Percentiles rank a stretch among this genome's conserved stretches.
These are phyloP conservation scores for Rhagoletis pomonella DNA, from an alignment of 1,140 invertebrate species.

Conservation along the genomic window DNA sequence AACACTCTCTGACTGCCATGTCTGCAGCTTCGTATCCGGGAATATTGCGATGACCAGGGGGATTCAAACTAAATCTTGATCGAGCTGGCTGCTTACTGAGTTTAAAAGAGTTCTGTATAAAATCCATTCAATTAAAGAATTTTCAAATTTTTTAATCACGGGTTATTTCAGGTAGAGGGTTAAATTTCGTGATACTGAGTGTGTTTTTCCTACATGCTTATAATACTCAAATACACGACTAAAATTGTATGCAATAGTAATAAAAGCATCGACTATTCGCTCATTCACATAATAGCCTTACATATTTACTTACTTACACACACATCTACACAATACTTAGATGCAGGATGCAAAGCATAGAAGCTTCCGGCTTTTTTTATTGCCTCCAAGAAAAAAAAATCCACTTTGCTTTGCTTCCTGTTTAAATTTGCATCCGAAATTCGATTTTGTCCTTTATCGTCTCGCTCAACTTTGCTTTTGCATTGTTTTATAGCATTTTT, in stretches of 20 bases:
- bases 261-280: neutral
- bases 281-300: neutral
- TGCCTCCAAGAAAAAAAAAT: neutral
- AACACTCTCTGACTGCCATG: no score
- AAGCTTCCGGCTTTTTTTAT: conserved; percentile 25
- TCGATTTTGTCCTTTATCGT: conserved; percentile 50
- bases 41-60: no score
- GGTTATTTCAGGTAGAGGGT: no score
- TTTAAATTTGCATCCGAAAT: conserved; percentile 47
- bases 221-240: neutral
- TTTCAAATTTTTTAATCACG: no score
- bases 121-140: no score
- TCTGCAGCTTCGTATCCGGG: no score
- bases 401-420: conserved; percentile 38
- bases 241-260: no score
- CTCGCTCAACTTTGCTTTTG: conserved; percentile 11
- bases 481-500: conserved; percentile 17
- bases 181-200: no score
- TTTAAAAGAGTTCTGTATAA: no score
- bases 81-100: no score
- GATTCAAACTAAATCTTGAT: no score
- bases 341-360: neutral
- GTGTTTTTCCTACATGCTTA: no score
- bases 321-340: neutral
- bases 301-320: neutral